Percentiles rank a stretch among this genome's conserved stretches.
phyloP scores from a whole-genome alignment of 2,888 invertebrate genomes.

The Drosophila fulvimacula region DNA sequence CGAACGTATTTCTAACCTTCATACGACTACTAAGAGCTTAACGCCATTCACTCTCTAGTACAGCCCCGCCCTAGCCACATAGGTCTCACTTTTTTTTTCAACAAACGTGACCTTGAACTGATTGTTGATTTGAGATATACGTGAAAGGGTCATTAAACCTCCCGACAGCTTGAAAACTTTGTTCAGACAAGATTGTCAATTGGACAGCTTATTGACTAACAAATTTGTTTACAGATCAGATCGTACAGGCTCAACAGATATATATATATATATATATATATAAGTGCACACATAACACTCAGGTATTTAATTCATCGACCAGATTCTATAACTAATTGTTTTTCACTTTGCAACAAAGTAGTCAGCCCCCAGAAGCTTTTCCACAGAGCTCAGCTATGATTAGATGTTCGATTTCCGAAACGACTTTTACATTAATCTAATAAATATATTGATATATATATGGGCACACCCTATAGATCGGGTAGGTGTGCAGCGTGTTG shows the following conservation, averaged over 20 bases:
- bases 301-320: not conserved
- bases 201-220: not conserved
- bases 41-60: not conserved
- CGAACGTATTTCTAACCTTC: not conserved
- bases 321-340: not conserved
- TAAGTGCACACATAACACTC: not conserved
- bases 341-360: constrained; percentile 19
- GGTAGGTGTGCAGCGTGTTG: constrained; percentile 27
- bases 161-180: constrained; percentile 5
- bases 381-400: constrained; percentile 1
- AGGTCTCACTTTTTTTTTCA: not conserved
- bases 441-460: not conserved
- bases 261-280: not conserved
- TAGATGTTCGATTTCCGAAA: not conserved
- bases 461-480: constrained; percentile 34
- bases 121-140: not conserved
- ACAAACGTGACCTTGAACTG: not conserved
- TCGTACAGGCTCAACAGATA: not conserved
- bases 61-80: not conserved
- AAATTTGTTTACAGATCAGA: not conserved
- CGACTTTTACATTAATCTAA: constrained; percentile 8
- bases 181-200: not conserved
- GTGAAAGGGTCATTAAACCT: constrained; percentile 35
- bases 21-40: too few relatives aligned
- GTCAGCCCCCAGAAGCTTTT: not conserved